These are phyloP conservation scores for Atherinosoma microstoma DNA, from an alignment of 2,797 vertebrate species.

Conservation along the genomic window DNA sequence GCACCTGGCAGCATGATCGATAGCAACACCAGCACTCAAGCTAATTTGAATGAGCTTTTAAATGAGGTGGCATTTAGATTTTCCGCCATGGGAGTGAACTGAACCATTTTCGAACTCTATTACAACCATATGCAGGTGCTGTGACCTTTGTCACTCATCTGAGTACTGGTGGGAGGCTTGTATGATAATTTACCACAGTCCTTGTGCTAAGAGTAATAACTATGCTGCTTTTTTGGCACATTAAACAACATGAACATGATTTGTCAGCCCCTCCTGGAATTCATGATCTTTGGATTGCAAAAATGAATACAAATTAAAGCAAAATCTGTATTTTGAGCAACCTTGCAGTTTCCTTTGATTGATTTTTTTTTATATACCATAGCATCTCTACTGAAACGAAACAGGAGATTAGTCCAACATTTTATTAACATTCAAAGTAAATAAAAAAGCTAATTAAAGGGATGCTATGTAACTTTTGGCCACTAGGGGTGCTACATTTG, in stretches of 20 bases:
- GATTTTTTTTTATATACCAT: too few species aligned
- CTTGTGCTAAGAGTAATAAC: slow-evolving; percentile 32
- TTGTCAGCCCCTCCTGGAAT: slow-evolving; percentile 19
- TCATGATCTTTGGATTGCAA: slow-evolving; percentile 2
- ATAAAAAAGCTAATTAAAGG: too few species aligned
- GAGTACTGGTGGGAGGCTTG: slow-evolving; percentile 32
- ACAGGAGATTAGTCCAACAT: too few species aligned
- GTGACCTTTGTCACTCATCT: slow-evolving; percentile 56
- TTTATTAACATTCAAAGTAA: too few species aligned
- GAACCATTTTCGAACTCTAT: slow-evolving; percentile 42
- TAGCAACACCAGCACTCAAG: slow-evolving; percentile 34
- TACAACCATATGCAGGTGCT: slow-evolving; percentile 47
- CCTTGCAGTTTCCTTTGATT: not conserved
- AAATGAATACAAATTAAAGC: slow-evolving; percentile 3
- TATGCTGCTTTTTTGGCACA: slow-evolving; percentile 10
- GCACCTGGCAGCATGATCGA: slow-evolving; percentile 58
- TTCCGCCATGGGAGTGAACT: slow-evolving; percentile 27
- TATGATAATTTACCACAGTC: slow-evolving; percentile 34
- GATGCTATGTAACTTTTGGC: too few species aligned
- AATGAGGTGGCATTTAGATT: slow-evolving; percentile 63
- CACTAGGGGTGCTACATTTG: too few species aligned
- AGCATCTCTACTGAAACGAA: too few species aligned
- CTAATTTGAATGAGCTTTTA: slow-evolving; percentile 57
- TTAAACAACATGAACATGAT: slow-evolving; percentile 20
- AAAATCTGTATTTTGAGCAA: not conserved